Evolutionary conservation across 2,797 vertebrate genomes (phyloP), one percentile per base, ranked within the genome.

Genomic region (Rhabdophis nuchalis): DNA sequence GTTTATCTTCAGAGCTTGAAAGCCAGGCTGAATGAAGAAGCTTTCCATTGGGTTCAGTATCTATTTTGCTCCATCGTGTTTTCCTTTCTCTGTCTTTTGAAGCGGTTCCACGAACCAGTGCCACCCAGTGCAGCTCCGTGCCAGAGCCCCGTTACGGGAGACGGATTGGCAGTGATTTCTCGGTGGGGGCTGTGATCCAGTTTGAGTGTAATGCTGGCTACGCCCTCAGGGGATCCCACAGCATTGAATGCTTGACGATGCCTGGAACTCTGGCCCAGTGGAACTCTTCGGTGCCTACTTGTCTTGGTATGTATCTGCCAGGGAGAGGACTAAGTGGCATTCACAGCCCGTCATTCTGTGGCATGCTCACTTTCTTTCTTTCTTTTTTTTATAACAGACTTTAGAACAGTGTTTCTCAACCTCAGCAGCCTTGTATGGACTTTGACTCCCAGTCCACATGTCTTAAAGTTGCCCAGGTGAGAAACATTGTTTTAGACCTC

Each of bases 41-140:
- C 7, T 25, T 46, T 86, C n/a, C 41, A 0, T 18, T 5, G 12
- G 0, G 10, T 12, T 54, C 25, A 1, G 57, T 1, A 2, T n/a
- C 10, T 18, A 0, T 54, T 0, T 57, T 58, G 23, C 0, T n/a
- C 56, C 23, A 18, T 68, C 54, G 85, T 14, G 32, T 92, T 18
- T 86, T 52, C 64, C 86, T 0, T 1, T 87, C 57, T 90, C 5
- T 89, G 0, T 46, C 90, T 60, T 89, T 50, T 9, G 29, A 89
- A 98, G 97, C 98, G 29, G 98, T 99, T 54, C 98, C 98, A 3
- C 97, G 98, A 88, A 99, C 98, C 93, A 99, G 98, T 0, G 98
- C 98, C 91, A 98, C 98, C 0, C 98, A 99, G 94, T 98, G 98
- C 97, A 98, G 98, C 96, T 99, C 98, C 0, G 98, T 99, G n/a